Percentiles rank a stretch among this genome's conserved stretches.
phyloP scores from a whole-genome alignment of 2,113 vertebrate genomes.

The Probosciger aterrimus region DNA sequence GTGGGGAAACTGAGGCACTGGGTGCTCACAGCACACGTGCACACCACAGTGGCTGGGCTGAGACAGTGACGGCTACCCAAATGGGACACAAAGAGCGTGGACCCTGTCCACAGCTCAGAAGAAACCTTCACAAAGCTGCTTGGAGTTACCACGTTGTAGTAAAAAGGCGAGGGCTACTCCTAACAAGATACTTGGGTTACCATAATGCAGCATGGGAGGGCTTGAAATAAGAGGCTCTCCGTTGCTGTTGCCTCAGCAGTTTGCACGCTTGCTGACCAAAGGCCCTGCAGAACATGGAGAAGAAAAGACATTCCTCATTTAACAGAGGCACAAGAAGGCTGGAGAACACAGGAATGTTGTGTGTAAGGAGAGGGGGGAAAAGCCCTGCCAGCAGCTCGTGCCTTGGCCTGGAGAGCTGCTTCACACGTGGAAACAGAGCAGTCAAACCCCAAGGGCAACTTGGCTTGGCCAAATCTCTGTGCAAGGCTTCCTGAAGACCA shows the following conservation, averaged over 20 bases:
- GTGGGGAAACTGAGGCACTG: neutral
- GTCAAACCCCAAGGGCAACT: neutral
- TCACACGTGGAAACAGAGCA: neutral
- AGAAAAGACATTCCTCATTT: neutral
- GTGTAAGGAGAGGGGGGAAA: fast-evolving
- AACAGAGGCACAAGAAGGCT: neutral
- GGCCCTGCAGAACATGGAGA: neutral
- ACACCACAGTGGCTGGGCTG: neutral
- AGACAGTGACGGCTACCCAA: neutral
- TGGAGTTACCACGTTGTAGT: neutral
- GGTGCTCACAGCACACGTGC: neutral
- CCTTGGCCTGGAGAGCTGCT: neutral
- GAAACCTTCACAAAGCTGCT: neutral
- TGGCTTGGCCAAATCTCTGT: neutral
- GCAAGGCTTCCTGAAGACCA: neutral
- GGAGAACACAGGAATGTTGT: neutral
- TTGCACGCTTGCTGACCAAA: neutral
- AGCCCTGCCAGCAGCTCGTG: neutral
- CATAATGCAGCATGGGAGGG: neutral
- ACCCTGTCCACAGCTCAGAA: neutral
- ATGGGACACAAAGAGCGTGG: neutral
- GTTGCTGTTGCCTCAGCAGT: slow-evolving; percentile 27
- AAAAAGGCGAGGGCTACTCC: neutral
- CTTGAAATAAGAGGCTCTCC: neutral
- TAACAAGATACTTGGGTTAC: neutral